phyloP scores from a whole-genome alignment of 1,140 invertebrate species.

The Zaprionus camerounensis region DNA sequence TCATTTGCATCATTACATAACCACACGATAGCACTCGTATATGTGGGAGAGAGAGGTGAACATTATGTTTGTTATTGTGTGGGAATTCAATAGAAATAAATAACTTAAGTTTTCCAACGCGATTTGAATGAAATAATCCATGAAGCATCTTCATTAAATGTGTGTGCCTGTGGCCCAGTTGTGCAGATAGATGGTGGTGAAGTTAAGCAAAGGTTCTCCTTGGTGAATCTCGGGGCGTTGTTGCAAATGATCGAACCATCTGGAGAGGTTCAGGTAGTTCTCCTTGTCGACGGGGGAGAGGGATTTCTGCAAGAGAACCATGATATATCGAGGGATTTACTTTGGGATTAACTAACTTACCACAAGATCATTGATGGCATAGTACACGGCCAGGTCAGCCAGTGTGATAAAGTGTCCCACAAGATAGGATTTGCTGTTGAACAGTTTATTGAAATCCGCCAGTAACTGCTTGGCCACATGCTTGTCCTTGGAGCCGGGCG shows the following conservation, averaged over 20 bases:
- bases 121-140: constrained; percentile 38
- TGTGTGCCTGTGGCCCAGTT: constrained; percentile 84
- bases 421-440: constrained; percentile 86
- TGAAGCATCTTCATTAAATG: constrained; percentile 41
- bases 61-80: constrained; percentile 39
- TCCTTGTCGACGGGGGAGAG: constrained; percentile 87
- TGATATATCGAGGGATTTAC: neutral
- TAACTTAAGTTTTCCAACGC: constrained; percentile 62
- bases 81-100: constrained; percentile 76
- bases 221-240: constrained; percentile 86
- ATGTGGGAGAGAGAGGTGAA: constrained; percentile 22
- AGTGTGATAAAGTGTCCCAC: constrained; percentile 86
- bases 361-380: constrained; percentile 86
- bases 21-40: constrained; percentile 32
- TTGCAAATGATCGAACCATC: constrained; percentile 89
- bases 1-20: constrained; percentile 71
- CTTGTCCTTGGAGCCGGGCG: constrained; percentile 84
- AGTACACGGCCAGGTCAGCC: constrained; percentile 87
- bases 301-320: constrained; percentile 72
- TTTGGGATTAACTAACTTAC: constrained; percentile 64
- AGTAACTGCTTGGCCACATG: constrained; percentile 68
- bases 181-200: constrained; percentile 85
- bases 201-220: constrained; percentile 86
- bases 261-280: constrained; percentile 87
- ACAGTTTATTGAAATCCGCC: constrained; percentile 85